Base-by-base conservation (phyloP, 2,888 invertebrate genomes). In the Camponotus fellah region DNA sequence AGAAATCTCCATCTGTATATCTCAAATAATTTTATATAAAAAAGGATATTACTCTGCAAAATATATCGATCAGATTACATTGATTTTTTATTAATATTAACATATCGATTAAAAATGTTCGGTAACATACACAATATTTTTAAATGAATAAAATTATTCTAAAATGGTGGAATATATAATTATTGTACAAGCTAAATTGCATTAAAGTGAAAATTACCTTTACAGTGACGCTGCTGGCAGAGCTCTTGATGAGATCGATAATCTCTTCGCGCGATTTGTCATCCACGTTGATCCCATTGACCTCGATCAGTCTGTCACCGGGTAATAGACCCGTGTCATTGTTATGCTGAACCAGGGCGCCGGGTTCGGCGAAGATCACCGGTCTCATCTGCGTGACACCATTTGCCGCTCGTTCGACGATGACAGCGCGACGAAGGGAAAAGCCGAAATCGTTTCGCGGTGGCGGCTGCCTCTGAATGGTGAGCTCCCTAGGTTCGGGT, bases 371-470 rank as follows among this genome's bases (percentile, higher is more conserved):
- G 93, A 99, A 97, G 88, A 98, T 98, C 37, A 98, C 98, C 79
- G 97, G 96, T 91, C 96, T 96, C 95, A 96, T 96, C 79, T 94
- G 93, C 68, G 95, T 96, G 89, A 96, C 95, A 53, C 94, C 95
- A 95, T 95, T 93, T 92, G 95, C 86, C 92, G 94, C 92, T 93
- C 97, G 96, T 93, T 98, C 97, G 87, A 98, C 96, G 68, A 98
- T 97, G 94, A 98, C 97, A 3, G 98, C 98, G 91, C 99, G 96
- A 8, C 99, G 96, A 87, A 99, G 95, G 86, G 98, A 99, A 93
- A 99, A 99, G 0, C 99, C 99, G 94, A 99, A 99, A 95, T 99
- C 99, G 88, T 98, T 98, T 81, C 98, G 96, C 0, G 98, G 98
- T 64, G 97, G 97, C 89, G 97, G 97, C 92, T 98, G 98, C 3